These are phyloP conservation scores for Neotragus pygmaeus DNA, from an alignment of 2,113 vertebrate genomes.

Conservation along the genomic window DNA sequence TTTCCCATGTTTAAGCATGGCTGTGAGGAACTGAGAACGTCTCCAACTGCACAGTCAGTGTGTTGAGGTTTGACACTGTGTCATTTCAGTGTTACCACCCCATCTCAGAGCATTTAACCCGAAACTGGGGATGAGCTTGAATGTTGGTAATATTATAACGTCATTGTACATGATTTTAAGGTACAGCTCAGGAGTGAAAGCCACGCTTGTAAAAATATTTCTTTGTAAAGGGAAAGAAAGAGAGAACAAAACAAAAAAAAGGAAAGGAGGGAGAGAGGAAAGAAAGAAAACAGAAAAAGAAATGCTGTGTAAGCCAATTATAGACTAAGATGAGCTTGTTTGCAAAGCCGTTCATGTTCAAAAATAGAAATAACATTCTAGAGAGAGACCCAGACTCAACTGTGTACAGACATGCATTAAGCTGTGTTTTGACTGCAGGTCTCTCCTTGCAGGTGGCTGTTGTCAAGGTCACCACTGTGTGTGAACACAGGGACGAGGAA, in stretches of 20 bases:
- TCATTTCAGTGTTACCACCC: not conserved
- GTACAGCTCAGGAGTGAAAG: not conserved
- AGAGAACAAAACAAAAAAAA: too few relatives aligned
- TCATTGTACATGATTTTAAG: not conserved
- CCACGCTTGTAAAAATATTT: not conserved
- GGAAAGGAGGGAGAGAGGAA: not conserved
- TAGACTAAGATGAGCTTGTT: not conserved
- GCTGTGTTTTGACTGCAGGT: not conserved
- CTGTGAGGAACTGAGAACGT: not conserved
- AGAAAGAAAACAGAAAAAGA: not conserved
- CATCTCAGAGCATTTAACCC: not conserved
- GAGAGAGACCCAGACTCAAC: not conserved
- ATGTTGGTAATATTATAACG: not conserved
- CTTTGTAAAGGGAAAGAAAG: not conserved
- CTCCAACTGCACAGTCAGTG: not conserved
- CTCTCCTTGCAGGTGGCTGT: not conserved
- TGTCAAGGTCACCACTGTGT: not conserved
- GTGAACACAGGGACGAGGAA: not conserved
- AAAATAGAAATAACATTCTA: slow-evolving; percentile 5
- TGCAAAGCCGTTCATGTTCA: not conserved
- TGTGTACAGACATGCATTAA: not conserved
- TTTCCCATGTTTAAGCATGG: not conserved
- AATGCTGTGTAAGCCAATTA: not conserved
- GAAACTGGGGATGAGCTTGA: not conserved
- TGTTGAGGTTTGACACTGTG: not conserved